These are phyloP conservation scores for Nematopogon swammerdamellus DNA, from an alignment of 2,888 invertebrate species.

Conservation along the genomic window DNA sequence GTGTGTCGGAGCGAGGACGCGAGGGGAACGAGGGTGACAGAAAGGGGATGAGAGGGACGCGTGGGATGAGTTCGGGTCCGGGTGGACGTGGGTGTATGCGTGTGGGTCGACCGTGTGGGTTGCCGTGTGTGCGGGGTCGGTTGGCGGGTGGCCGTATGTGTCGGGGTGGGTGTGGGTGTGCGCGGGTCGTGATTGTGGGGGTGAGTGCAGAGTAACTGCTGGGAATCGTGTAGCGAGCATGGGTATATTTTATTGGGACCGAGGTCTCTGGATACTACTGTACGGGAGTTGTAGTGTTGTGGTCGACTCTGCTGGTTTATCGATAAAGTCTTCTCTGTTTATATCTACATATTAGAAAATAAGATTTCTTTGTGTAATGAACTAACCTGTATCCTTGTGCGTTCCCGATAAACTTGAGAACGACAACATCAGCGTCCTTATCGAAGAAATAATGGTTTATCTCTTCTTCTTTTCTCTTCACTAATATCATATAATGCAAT, in stretches of 20 bases:
- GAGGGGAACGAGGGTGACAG: too few relatives aligned
- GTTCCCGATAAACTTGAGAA: too few relatives aligned
- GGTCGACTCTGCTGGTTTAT: conserved; percentile 22
- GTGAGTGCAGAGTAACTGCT: conserved; percentile 41
- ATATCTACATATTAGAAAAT: too few relatives aligned
- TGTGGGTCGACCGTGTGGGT: conserved; percentile 14
- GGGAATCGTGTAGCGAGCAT: conserved; percentile 48
- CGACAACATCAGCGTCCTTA: too few relatives aligned
- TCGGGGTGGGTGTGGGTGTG: conserved; percentile 15
- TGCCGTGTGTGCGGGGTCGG: conserved; percentile 20
- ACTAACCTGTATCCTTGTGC: too few relatives aligned
- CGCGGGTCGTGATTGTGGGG: conserved; percentile 1
- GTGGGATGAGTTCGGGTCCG: too few relatives aligned
- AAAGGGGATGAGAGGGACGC: too few relatives aligned
- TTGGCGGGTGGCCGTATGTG: conserved; percentile 31
- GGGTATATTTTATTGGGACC: conserved; percentile 55
- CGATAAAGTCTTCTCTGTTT: conserved; percentile 24
- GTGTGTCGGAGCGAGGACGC: background rate
- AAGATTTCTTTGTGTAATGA: too few relatives aligned
- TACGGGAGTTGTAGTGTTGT: conserved; percentile 20
- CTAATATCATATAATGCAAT: too few relatives aligned
- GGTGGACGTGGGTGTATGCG: too few relatives aligned
- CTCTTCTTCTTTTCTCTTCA: too few relatives aligned
- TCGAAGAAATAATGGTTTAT: too few relatives aligned
- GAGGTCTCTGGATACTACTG: conserved; percentile 47